phyloP scores from a whole-genome alignment of 2,113 vertebrate species.

The Coregonus clupeaformis region DNA sequence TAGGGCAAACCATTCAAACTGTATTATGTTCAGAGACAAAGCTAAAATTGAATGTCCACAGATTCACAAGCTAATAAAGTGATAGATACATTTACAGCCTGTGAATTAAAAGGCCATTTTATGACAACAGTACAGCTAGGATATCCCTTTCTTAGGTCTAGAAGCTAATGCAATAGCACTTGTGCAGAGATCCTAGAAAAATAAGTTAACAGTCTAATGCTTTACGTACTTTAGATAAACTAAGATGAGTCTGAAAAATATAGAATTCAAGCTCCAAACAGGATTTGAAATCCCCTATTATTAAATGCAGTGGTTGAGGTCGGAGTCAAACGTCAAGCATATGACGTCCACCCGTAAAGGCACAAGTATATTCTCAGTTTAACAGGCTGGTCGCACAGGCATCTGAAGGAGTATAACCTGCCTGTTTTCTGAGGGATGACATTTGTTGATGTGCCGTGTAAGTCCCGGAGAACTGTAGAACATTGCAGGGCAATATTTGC shows the following conservation, averaged over 20 bases:
- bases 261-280: slow-evolving; percentile 26
- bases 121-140: slow-evolving; percentile 61
- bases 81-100: slow-evolving; percentile 72
- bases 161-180: slow-evolving; percentile 70
- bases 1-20: slow-evolving; percentile 74
- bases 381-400: slow-evolving; percentile 90
- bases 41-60: slow-evolving; percentile 82
- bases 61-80: slow-evolving; percentile 84
- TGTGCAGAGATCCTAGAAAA: slow-evolving; percentile 73
- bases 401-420: slow-evolving; percentile 92
- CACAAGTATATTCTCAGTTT: slow-evolving; percentile 47
- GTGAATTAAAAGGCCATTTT: slow-evolving; percentile 74
- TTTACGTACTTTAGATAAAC: slow-evolving; percentile 32
- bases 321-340: background rate
- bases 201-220: slow-evolving; percentile 67
- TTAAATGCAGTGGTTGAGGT: background rate
- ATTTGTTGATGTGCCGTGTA: slow-evolving; percentile 93
- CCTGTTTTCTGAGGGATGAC: slow-evolving; percentile 92
- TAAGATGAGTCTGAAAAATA: slow-evolving; percentile 43
- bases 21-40: slow-evolving; percentile 75
- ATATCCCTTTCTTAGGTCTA: slow-evolving; percentile 78
- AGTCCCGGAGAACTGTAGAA: slow-evolving; percentile 94
- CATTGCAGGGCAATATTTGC: slow-evolving; percentile 91
- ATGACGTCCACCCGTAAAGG: slow-evolving; percentile 27
- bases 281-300: slow-evolving; percentile 23